These are phyloP conservation scores for Microtus ochrogaster DNA, from an alignment of 2,113 vertebrate genomes.

Conservation along the genomic window DNA sequence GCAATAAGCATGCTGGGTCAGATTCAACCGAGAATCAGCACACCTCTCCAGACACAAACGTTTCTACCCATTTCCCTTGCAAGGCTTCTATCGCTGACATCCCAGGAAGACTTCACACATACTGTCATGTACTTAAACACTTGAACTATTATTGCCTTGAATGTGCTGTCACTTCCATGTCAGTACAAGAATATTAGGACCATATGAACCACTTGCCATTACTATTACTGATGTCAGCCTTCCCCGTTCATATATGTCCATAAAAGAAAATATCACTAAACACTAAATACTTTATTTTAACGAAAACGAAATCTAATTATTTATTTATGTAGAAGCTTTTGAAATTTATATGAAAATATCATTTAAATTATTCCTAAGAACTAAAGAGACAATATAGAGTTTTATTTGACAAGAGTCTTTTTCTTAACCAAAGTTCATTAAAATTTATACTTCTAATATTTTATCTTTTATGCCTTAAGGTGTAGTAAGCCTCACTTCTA, in stretches of 20 bases:
- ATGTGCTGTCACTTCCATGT: background rate
- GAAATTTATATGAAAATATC: conserved; percentile 30
- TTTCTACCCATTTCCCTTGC: background rate
- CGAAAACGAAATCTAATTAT: conserved; percentile 28
- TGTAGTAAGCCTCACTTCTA: background rate
- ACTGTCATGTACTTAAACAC: background rate
- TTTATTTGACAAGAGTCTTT: conserved; percentile 52
- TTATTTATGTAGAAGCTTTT: conserved; percentile 37
- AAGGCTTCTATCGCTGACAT: background rate
- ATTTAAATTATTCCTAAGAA: conserved; percentile 61
- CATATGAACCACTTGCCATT: conserved; percentile 15
- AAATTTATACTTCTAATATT: conserved; percentile 49
- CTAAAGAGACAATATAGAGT: background rate
- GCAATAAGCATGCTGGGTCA: too few relatives aligned
- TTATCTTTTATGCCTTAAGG: background rate
- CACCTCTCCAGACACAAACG: background rate
- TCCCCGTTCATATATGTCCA: conserved; percentile 19
- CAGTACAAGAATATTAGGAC: background rate
- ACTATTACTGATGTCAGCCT: background rate
- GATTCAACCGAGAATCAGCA: background rate
- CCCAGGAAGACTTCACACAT: background rate
- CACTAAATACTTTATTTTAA: background rate
- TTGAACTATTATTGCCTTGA: background rate
- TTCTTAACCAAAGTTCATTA: conserved; percentile 36
- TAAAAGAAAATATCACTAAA: conserved; percentile 18